A percentile compares a stretch with the other conserved stretches of the same genome.
phyloP scores from a whole-genome alignment of 2,888 invertebrate genomes.

The Oxytorus armatus region DNA sequence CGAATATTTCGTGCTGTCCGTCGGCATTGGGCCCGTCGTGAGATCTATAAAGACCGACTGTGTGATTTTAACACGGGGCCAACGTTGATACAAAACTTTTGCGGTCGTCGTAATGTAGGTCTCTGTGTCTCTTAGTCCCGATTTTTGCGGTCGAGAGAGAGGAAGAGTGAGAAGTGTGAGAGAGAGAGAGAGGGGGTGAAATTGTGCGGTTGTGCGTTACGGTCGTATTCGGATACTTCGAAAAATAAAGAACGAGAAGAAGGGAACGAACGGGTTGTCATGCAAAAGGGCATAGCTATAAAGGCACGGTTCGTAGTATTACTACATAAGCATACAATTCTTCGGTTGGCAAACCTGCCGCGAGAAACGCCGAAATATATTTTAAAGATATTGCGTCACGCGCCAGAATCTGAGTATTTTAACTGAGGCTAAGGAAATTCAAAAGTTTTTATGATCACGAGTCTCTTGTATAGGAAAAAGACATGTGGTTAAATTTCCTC shows the following conservation, averaged over 20 bases:
- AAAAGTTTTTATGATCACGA: neutral
- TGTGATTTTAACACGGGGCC: conserved; percentile 29
- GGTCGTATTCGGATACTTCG: conserved; percentile 42
- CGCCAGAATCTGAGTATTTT: neutral
- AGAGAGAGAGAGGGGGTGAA: conserved; percentile 5
- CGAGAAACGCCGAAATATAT: conserved; percentile 3
- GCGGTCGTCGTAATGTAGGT: conserved; percentile 73
- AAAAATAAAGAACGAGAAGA: conserved; percentile 8
- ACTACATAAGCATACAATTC: neutral
- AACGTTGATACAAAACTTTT: conserved; percentile 47
- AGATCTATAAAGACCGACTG: conserved; percentile 39
- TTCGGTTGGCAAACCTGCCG: neutral
- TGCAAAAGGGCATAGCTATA: conserved; percentile 14
- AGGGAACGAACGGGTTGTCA: neutral
- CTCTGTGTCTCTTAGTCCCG: conserved; percentile 71
- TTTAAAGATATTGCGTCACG: conserved; percentile 25
- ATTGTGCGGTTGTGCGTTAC: conserved; percentile 26
- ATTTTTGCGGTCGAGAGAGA: conserved; percentile 46
- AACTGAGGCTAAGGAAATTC: neutral
- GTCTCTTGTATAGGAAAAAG: neutral
- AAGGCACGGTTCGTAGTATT: neutral
- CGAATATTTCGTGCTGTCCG: conserved; percentile 63
- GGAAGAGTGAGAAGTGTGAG: no score
- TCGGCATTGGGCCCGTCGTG: conserved; percentile 8
- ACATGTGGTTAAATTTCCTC: neutral